Percentiles rank a stretch among this genome's conserved stretches.
Evolutionary conservation across 2,797 vertebrate genomes (phyloP).

Genomic region (Hoplostethus mediterraneus): DNA sequence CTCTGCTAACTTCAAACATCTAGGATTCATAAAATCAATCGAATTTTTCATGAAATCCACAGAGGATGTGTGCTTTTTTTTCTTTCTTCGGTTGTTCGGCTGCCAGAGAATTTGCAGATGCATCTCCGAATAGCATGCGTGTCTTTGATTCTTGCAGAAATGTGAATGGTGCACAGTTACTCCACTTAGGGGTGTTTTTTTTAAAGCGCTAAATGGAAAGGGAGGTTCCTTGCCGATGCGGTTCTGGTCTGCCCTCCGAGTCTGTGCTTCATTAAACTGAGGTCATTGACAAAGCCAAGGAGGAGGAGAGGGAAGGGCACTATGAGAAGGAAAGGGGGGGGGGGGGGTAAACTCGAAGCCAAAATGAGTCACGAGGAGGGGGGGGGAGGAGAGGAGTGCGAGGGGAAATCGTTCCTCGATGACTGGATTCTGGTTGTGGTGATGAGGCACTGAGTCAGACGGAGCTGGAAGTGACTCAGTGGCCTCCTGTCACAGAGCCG

Average conservation of each 20-base stretch:
- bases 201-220: conserved; percentile 39
- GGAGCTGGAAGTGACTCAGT: conserved; percentile 32
- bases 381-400: conserved; percentile 28
- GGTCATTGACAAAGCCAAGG: conserved; percentile 72
- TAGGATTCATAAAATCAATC: background rate
- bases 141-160: conserved; percentile 43
- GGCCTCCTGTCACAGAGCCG: background rate
- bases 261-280: conserved; percentile 79
- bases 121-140: conserved; percentile 13
- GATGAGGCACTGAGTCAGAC: conserved; percentile 60
- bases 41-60: conserved; percentile 25
- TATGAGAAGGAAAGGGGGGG: conserved; percentile 18
- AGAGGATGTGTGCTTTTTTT: conserved; percentile 4
- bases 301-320: conserved; percentile 35
- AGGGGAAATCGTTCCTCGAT: conserved; percentile 66
- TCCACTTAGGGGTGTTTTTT: conserved; percentile 39
- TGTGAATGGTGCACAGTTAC: conserved; percentile 26
- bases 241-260: conserved; percentile 56
- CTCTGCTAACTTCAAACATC: conserved; percentile 20
- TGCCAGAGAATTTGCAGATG: conserved; percentile 39
- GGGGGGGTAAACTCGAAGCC: conserved; percentile 45
- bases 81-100: conserved; percentile 1
- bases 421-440: conserved; percentile 62
- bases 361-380: conserved; percentile 53
- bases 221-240: conserved; percentile 52